Evolutionary conservation across 2,113 vertebrate species (phyloP).

Genomic region (Microtus montanus): DNA sequence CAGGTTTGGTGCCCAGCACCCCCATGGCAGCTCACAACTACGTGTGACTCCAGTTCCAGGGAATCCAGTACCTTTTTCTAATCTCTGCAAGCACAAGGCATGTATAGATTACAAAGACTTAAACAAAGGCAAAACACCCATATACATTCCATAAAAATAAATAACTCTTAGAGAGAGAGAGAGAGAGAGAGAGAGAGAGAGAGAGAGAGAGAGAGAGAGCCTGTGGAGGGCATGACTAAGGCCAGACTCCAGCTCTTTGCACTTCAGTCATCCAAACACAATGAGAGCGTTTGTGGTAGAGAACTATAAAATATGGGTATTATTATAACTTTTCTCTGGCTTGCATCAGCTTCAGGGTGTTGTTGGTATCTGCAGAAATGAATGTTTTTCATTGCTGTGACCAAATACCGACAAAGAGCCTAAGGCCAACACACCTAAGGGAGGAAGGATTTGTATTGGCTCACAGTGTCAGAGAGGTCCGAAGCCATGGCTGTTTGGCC

Average conservation of each 20-base stretch:
- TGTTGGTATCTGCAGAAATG: background rate
- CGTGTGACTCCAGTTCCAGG: background rate
- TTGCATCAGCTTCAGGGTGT: background rate
- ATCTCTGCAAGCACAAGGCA: background rate
- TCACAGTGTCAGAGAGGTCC: too few relatives aligned
- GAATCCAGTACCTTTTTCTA: background rate
- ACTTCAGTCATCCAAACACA: background rate
- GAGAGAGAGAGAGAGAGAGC: background rate
- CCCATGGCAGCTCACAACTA: background rate
- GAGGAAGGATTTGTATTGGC: background rate
- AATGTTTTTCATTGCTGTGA: background rate
- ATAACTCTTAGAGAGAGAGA: background rate
- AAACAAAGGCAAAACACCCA: background rate
- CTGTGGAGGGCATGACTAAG: background rate
- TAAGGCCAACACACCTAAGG: background rate
- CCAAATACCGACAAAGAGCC: background rate
- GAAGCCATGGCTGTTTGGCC: background rate
- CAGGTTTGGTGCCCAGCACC: background rate
- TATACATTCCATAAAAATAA: too few relatives aligned
- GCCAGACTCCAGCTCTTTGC: background rate
- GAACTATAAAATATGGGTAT: background rate
- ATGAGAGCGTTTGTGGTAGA: fast-evolving
- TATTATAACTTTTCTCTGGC: background rate
- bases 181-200: background rate
- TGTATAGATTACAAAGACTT: too few relatives aligned